A percentile compares a stretch with the other conserved stretches of the same genome.
Conservation (phyloP, 2,888 invertebrate species). For the Lasioglossum lativentre region DNA sequence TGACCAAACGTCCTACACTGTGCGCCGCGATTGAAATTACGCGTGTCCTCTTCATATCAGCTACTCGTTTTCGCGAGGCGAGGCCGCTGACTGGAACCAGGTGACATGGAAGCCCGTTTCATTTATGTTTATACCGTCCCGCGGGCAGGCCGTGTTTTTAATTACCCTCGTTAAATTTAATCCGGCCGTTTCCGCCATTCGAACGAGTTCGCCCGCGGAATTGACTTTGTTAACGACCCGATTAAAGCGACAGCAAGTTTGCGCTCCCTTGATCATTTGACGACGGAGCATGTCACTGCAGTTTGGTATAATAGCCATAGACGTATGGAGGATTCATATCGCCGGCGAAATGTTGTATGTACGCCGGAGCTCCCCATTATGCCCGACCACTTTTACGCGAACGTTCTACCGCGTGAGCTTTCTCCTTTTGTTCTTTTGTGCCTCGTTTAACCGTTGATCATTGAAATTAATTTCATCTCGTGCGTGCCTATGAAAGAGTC, state of each 20-base stretch:
- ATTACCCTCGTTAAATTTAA: slow-evolving; percentile 29
- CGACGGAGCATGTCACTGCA: not conserved
- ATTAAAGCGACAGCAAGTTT: slow-evolving; percentile 19
- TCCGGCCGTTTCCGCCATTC: slow-evolving; percentile 13
- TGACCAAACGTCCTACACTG: not conserved
- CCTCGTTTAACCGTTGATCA: not conserved
- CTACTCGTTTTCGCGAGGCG: not conserved
- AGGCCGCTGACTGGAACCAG: not conserved
- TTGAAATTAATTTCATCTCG: not conserved
- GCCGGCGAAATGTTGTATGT: not conserved
- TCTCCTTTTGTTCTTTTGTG: not conserved
- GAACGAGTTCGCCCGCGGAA: not conserved
- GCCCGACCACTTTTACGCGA: slow-evolving; percentile 3
- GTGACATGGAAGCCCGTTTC: slow-evolving; percentile 7
- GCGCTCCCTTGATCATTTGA: not conserved
- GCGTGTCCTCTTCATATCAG: not conserved
- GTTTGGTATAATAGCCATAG: slow-evolving; percentile 9
- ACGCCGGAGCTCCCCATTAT: not conserved
- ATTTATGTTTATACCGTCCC: slow-evolving; percentile 25
- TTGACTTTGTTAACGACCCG: slow-evolving; percentile 27
- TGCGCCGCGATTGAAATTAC: not conserved
- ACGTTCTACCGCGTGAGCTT: not conserved
- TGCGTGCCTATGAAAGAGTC: not conserved
- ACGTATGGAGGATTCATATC: not conserved
- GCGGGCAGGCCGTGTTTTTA: slow-evolving; percentile 16